A percentile compares a stretch with the other conserved stretches of the same genome.
Conservation (phyloP, 2,888 invertebrate species). For the Venustoraphidia nigricollis region DNA sequence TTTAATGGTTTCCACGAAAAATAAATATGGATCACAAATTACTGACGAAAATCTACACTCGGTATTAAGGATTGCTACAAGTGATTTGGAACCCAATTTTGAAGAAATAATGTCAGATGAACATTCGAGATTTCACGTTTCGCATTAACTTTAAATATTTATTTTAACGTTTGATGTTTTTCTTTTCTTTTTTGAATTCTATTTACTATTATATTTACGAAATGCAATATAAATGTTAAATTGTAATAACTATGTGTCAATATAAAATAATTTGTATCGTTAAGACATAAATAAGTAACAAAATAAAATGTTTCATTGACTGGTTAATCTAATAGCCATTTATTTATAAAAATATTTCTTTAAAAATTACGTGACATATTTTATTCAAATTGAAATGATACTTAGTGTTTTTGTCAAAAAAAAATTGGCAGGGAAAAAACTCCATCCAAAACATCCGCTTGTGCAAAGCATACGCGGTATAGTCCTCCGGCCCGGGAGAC, state of each 20-base stretch:
- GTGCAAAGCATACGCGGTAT: too few relatives aligned
- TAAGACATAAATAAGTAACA: constrained; percentile 5
- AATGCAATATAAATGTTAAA: too few relatives aligned
- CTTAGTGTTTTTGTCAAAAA: background rate
- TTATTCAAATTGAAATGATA: constrained; percentile 3
- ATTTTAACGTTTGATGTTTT: constrained; percentile 5
- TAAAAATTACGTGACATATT: constrained; percentile 4
- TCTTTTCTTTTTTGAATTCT: constrained; percentile 4
- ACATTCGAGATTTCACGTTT: constrained; percentile 7
- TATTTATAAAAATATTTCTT: constrained; percentile 2
- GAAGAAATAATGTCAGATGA: constrained; percentile 6
- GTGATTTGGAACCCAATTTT: constrained; percentile 6
- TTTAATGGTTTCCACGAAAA: constrained; percentile 7
- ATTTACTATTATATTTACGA: constrained; percentile 5
- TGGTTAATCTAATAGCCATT: constrained; percentile 3
- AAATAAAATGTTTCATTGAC: constrained; percentile 4
- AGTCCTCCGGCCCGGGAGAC: too few relatives aligned
- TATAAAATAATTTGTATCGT: constrained; percentile 4
- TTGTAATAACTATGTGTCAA: too few relatives aligned
- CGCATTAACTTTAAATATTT: constrained; percentile 5
- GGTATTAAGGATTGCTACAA: constrained; percentile 7
- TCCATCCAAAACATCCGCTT: too few relatives aligned
- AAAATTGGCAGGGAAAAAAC: background rate
- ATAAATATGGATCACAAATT: constrained; percentile 7
- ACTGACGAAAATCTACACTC: constrained; percentile 8